Conservation (phyloP, 2,113 vertebrate species). For the Entelurus aequoreus region DNA sequence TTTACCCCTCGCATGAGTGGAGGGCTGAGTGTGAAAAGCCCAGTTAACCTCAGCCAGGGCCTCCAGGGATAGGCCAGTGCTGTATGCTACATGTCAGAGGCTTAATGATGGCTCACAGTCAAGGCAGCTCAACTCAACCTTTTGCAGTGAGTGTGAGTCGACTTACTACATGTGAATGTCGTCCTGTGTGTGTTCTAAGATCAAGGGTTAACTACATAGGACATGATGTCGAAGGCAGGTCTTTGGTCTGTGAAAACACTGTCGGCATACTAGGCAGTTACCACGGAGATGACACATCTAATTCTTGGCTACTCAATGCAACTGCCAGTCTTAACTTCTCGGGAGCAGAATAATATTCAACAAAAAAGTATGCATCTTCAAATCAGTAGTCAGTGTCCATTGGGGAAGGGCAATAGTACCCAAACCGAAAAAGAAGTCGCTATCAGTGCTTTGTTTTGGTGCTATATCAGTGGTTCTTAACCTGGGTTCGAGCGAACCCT, state of each 20-base stretch:
- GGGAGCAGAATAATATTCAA: conserved; percentile 15
- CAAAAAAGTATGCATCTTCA: no score
- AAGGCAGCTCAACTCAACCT: conserved; percentile 30
- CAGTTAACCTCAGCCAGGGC: conserved; percentile 61
- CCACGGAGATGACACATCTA: conserved; percentile 58
- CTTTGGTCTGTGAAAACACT: conserved; percentile 48
- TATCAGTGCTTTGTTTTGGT: no score
- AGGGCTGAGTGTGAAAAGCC: conserved; percentile 54
- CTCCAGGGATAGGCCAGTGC: conserved; percentile 42
- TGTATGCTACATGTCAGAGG: conserved; percentile 54
- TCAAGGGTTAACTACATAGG: conserved; percentile 65
- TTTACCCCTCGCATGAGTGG: conserved; percentile 26
- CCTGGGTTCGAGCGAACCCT: no score
- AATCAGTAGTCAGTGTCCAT: no score
- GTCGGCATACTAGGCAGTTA: conserved; percentile 49
- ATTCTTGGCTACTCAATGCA: conserved; percentile 32
- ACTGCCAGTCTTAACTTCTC: conserved; percentile 19
- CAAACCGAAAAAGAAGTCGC: no score
- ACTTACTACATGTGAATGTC: conserved; percentile 26
- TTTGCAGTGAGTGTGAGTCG: conserved; percentile 18
- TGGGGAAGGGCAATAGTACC: no score
- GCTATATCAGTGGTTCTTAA: no score
- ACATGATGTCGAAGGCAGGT: conserved; percentile 55
- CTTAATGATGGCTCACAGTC: conserved; percentile 64
- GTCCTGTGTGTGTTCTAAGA: conserved; percentile 45